Conservation (phyloP, 1,140 invertebrate species). For the Drosophila eugracilis region DNA sequence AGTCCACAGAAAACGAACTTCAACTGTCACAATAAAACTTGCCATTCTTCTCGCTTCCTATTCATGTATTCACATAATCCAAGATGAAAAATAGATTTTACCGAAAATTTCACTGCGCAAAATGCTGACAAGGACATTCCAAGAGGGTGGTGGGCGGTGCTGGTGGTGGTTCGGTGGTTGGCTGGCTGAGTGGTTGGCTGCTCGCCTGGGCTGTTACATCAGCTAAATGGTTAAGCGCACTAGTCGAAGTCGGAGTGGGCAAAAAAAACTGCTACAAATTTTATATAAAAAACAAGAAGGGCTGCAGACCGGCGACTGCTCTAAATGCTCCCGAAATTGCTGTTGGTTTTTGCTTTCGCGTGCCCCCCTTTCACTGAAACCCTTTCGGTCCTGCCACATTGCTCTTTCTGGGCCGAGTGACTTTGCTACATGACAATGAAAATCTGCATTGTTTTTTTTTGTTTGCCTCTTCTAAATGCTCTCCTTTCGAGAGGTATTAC, state of each 20-base stretch:
- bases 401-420: constrained; percentile 50
- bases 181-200: constrained; percentile 42
- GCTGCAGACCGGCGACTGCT: constrained; percentile 51
- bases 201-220: constrained; percentile 73
- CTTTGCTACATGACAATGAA: constrained; percentile 82
- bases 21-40: constrained; percentile 80
- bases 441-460: constrained; percentile 71
- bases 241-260: constrained; percentile 50
- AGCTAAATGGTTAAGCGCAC: constrained; percentile 81
- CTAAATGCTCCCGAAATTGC: constrained; percentile 62
- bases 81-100: constrained; percentile 81
- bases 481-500: constrained; percentile 2
- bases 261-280: constrained; percentile 65
- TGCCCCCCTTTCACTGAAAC: constrained; percentile 23
- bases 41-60: constrained; percentile 57
- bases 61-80: constrained; percentile 82
- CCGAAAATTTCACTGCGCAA: constrained; percentile 78
- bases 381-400: not conserved
- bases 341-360: constrained; percentile 63
- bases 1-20: constrained; percentile 48
- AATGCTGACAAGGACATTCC: constrained; percentile 80
- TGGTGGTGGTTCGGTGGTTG: constrained; percentile 8
- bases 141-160: constrained; percentile 6
- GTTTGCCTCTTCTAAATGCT: constrained; percentile 26
- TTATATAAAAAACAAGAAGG: constrained; percentile 59